These are phyloP conservation scores for Metridium senile DNA, from an alignment of 92 coral and sea anemone genomes.

Conservation along the genomic window DNA sequence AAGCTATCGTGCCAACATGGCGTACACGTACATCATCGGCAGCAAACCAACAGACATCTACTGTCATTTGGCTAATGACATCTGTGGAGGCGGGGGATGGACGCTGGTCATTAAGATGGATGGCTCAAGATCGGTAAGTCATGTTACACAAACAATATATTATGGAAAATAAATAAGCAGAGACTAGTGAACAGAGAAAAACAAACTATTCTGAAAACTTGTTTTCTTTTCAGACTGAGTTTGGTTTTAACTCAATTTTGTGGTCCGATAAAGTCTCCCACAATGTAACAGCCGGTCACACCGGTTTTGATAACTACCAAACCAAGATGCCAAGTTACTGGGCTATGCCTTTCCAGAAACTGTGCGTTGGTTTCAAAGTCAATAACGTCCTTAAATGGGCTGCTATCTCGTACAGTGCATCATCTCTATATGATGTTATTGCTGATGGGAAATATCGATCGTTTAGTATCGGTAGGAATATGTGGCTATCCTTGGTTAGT, in stretches of 20 bases:
- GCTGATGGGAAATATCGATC: conserved; percentile 43
- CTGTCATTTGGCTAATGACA: conserved; percentile 31
- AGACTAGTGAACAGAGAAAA: not conserved
- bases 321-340: conserved; percentile 70
- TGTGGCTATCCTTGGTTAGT: conserved; percentile 57
- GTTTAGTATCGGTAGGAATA: conserved; percentile 37
- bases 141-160: not conserved
- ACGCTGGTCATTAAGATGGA: conserved; percentile 43
- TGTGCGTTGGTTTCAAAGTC: conserved; percentile 70
- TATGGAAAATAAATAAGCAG: not conserved
- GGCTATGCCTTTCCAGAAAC: conserved; percentile 51
- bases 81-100: conserved; percentile 44
- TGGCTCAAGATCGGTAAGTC: conserved; percentile 8
- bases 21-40: conserved; percentile 34
- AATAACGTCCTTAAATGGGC: conserved; percentile 36
- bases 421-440: conserved; percentile 64
- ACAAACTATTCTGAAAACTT: not conserved
- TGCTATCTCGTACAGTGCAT: conserved; percentile 38
- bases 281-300: conserved; percentile 46
- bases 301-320: conserved; percentile 55
- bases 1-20: conserved; percentile 36
- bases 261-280: conserved; percentile 60
- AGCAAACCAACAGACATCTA: conserved; percentile 33
- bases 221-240: conserved; percentile 31
- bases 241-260: conserved; percentile 36